These are phyloP conservation scores for Emmelina monodactyla DNA, from an alignment of 2,888 invertebrate genomes.

Conservation along the genomic window DNA sequence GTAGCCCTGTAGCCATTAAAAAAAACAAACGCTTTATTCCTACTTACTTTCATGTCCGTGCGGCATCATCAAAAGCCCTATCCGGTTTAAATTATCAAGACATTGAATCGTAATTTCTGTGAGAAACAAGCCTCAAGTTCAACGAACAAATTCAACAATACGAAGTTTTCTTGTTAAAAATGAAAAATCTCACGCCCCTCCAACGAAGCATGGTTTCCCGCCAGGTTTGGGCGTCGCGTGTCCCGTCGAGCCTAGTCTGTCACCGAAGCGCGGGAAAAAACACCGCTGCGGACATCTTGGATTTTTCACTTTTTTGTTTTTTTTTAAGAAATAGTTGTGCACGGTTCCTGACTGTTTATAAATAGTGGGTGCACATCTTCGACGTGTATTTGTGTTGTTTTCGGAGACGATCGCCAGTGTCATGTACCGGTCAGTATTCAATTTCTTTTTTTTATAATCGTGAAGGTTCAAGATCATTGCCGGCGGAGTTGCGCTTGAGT, in stretches of 20 bases:
- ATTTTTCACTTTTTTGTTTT: constrained; percentile 22
- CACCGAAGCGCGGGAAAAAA: constrained; percentile 29
- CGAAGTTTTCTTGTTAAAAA: not conserved
- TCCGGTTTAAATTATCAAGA: not conserved
- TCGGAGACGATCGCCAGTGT: constrained; percentile 20
- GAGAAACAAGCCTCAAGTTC: not conserved
- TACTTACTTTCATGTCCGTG: too few species aligned
- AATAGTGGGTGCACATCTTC: constrained; percentile 32
- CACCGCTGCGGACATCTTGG: not conserved
- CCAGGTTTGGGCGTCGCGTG: not conserved
- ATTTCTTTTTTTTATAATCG: constrained; percentile 22
- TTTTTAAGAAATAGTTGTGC: constrained; percentile 26
- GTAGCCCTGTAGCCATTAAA: too few species aligned
- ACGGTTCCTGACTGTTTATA: constrained; percentile 28
- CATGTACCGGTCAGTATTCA: constrained; percentile 51
- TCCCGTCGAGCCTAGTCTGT: not conserved
- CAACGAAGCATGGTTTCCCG: constrained; percentile 16
- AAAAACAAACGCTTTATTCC: too few species aligned
- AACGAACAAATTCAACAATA: not conserved
- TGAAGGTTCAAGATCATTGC: constrained; percentile 13
- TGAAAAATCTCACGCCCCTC: constrained; percentile 21
- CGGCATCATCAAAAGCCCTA: too few species aligned
- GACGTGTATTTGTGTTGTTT: constrained; percentile 20
- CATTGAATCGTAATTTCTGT: not conserved
- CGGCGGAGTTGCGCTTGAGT: not conserved